Evolutionary conservation across 2,797 vertebrate species (phyloP).

Genomic region (Channa striata): DNA sequence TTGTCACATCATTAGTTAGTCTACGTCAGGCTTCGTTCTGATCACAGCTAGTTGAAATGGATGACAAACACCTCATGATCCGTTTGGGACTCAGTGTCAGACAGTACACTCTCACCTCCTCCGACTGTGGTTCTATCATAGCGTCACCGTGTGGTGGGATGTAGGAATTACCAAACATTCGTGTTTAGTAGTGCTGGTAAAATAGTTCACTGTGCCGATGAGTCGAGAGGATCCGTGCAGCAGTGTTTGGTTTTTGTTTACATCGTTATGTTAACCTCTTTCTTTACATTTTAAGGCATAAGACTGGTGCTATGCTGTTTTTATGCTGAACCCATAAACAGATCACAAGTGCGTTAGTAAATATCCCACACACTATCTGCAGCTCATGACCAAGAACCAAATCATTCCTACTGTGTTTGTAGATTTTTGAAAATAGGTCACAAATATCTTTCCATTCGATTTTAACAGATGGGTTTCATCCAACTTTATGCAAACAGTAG

Average conservation of each 20-base stretch:
- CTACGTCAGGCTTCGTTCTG: neutral
- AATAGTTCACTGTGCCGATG: neutral
- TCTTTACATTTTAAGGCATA: constrained; percentile 3
- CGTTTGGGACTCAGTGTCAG: neutral
- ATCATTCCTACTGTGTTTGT: neutral
- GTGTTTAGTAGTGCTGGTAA: too few species aligned
- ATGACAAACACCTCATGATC: neutral
- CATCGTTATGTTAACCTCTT: neutral
- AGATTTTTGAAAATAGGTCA: neutral
- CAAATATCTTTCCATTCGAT: neutral
- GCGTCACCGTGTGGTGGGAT: constrained; percentile 59
- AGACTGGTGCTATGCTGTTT: neutral
- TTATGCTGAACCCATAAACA: constrained; percentile 13
- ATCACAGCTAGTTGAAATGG: neutral
- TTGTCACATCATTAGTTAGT: neutral
- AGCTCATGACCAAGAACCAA: too few species aligned
- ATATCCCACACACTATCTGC: neutral
- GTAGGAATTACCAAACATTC: neutral
- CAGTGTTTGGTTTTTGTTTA: constrained; percentile 37
- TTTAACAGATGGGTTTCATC: neutral
- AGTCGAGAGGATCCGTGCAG: constrained; percentile 31
- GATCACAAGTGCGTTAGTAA: neutral
- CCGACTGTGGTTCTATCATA: neutral
- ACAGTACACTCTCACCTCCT: neutral
- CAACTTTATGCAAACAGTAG: too few species aligned